Evolutionary conservation across 1,140 invertebrate genomes (phyloP).

Genomic region (Meteorus sp.): DNA sequence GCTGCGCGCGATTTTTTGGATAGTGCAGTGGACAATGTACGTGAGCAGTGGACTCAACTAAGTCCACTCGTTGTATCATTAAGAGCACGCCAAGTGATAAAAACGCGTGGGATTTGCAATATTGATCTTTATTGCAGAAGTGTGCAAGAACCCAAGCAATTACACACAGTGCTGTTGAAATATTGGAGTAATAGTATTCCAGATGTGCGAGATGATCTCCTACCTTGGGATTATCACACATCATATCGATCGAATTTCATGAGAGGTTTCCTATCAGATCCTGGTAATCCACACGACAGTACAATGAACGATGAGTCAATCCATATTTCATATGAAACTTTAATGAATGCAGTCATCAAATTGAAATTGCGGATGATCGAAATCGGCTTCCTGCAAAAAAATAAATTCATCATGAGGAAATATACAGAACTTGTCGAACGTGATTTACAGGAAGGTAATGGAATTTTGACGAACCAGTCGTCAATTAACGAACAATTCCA

Average conservation of each 20-base stretch:
- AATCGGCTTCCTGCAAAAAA: slow-evolving; percentile 47
- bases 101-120: slow-evolving; percentile 52
- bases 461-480: too few relatives aligned
- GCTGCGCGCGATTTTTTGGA: slow-evolving; percentile 36
- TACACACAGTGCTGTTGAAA: slow-evolving; percentile 28
- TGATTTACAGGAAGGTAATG: not conserved
- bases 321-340: too few relatives aligned
- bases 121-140: slow-evolving; percentile 40
- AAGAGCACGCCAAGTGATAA: slow-evolving; percentile 47
- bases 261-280: slow-evolving; percentile 1
- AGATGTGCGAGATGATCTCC: slow-evolving; percentile 34
- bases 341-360: slow-evolving; percentile 20
- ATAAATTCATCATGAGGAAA: slow-evolving; percentile 50
- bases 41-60: slow-evolving; percentile 55
- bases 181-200: slow-evolving; percentile 43
- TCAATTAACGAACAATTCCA: slow-evolving; percentile 30
- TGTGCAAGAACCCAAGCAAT: slow-evolving; percentile 14
- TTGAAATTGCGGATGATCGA: slow-evolving; percentile 47
- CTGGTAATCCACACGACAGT: not conserved
- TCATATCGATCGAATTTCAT: slow-evolving; percentile 41
- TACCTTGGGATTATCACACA: slow-evolving; percentile 43
- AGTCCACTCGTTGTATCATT: slow-evolving; percentile 51
- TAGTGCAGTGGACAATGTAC: slow-evolving; percentile 43
- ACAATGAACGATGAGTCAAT: not conserved
- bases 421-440: slow-evolving; percentile 32